Percentiles rank a stretch among this genome's conserved stretches.
Conservation (phyloP, 2,888 invertebrate species). For the Geotrupes spiniger region DNA sequence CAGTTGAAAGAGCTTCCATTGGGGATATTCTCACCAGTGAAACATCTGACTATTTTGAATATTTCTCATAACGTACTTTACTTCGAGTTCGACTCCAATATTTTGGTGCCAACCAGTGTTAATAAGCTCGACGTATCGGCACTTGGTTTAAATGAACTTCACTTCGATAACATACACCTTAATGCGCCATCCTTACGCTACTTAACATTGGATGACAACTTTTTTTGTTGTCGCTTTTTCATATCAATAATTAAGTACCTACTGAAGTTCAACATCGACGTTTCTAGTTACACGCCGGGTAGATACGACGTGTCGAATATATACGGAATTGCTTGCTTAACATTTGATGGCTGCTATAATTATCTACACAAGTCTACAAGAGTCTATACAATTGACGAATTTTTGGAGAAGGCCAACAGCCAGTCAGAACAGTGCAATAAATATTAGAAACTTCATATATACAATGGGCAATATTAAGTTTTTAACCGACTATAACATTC, state of each 20-base stretch:
- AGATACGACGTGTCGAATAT: slow-evolving; percentile 42
- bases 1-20: slow-evolving; percentile 36
- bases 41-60: slow-evolving; percentile 34
- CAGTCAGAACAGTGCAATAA: no score
- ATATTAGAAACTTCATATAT: no score
- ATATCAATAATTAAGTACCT: slow-evolving; percentile 38
- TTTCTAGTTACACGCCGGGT: slow-evolving; percentile 32
- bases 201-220: slow-evolving; percentile 41
- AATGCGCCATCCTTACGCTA: slow-evolving; percentile 38
- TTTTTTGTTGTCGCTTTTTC: slow-evolving; percentile 39
- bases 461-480: no score
- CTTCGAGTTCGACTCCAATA: slow-evolving; percentile 35
- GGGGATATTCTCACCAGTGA: slow-evolving; percentile 43
- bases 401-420: slow-evolving; percentile 32
- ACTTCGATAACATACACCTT: slow-evolving; percentile 33
- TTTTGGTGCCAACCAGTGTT: slow-evolving; percentile 37
- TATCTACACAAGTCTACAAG: slow-evolving; percentile 29
- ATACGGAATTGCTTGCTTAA: slow-evolving; percentile 44
- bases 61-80: slow-evolving; percentile 39
- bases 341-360: slow-evolving; percentile 33
- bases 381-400: slow-evolving; percentile 33
- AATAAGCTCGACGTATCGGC: slow-evolving; percentile 40
- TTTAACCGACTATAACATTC: no score
- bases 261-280: slow-evolving; percentile 33
- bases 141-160: slow-evolving; percentile 41